A percentile compares a stretch with the other conserved stretches of the same genome.
phyloP scores from a whole-genome alignment of 1,140 invertebrate genomes.

The Panulirus ornatus region DNA sequence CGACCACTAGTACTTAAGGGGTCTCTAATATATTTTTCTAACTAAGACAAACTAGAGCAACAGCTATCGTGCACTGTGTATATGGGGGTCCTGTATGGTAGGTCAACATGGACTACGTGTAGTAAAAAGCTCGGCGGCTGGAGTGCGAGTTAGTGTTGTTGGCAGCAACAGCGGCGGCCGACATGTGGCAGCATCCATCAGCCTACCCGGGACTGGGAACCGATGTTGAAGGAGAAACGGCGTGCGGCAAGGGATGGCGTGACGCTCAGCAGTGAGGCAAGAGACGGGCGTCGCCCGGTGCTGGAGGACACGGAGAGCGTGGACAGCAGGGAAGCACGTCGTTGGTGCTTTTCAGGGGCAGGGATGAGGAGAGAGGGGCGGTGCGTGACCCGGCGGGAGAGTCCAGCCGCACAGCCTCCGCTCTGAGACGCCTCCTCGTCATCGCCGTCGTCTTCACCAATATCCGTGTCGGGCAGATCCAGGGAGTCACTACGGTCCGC shows the following conservation, averaged over 20 bases:
- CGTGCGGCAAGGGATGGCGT: conserved; percentile 58
- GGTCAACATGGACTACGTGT: conserved; percentile 22
- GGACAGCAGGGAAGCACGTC: conserved; percentile 51
- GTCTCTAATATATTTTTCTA: not conserved
- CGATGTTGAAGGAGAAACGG: conserved; percentile 65
- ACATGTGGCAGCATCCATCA: not conserved
- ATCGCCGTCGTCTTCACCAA: conserved; percentile 44
- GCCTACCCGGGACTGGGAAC: conserved; percentile 56
- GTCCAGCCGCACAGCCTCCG: not conserved
- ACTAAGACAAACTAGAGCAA: not conserved
- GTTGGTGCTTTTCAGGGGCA: conserved; percentile 27
- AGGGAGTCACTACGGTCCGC: conserved; percentile 50
- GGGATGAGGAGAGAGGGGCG: conserved; percentile 47
- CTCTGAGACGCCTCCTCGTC: conserved; percentile 26
- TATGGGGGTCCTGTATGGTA: not conserved
- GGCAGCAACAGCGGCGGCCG: conserved; percentile 14
- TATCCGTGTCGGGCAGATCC: conserved; percentile 46
- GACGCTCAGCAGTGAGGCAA: conserved; percentile 57
- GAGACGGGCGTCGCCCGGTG: conserved; percentile 46
- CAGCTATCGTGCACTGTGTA: conserved; percentile 20
- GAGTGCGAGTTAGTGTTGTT: not conserved
- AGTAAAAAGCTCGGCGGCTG: not conserved
- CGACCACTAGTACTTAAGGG: not conserved
- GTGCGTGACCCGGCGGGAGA: not conserved
- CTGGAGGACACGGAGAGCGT: conserved; percentile 46